Evolutionary conservation across 2,113 vertebrate species (phyloP), one percentile per base, ranked within the genome.

Genomic region (Chloropsis hardwickii): DNA sequence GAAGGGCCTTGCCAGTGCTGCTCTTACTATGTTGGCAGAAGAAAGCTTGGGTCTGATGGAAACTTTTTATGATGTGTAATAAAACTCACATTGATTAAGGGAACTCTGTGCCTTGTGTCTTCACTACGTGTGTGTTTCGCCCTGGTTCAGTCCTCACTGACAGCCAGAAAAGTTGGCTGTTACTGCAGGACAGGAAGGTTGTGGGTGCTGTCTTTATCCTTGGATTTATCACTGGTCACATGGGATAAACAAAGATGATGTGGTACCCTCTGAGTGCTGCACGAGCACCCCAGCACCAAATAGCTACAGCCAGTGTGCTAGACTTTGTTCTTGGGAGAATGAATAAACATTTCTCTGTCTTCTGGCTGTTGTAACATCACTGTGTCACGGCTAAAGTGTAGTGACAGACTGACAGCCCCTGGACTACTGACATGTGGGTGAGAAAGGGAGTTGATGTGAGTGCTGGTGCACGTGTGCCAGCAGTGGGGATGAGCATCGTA

Each of bases 21-120:
- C 33, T 23, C 6, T 88, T 47, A 28, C 35, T 64, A 1, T 0
- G 0, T 3, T 80, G 31, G 14, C 14, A 51, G 62, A 54, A 61
- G 54, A 12, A 42, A 73, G 42, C 42, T 9, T 88, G 76, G 17
- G 40, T 44, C 64, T 69, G 19, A 53, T 51, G 35, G 58, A 37
- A 85, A 54, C 21, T 42, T 85, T 64, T 51, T 56, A 14, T n/a
- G 40, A 6, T 22, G 13, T 16, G 14, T 58, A 37, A 15, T n/a
- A 81, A 78, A 33, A 35, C 6, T 56, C 24, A 3, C 9, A 44
- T 1, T 6, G 29, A 58, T 84, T 47, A 58, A 70, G 11, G 54
- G 18, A 82, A 18, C 35, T 51, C 56, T 25, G 39, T 40, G 28
- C 39, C 51, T 83, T 40, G 50, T 8, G 9, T 73, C 47, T 71